Evolutionary conservation across 2,888 invertebrate genomes (phyloP).

Genomic region (Congeria kusceri): DNA sequence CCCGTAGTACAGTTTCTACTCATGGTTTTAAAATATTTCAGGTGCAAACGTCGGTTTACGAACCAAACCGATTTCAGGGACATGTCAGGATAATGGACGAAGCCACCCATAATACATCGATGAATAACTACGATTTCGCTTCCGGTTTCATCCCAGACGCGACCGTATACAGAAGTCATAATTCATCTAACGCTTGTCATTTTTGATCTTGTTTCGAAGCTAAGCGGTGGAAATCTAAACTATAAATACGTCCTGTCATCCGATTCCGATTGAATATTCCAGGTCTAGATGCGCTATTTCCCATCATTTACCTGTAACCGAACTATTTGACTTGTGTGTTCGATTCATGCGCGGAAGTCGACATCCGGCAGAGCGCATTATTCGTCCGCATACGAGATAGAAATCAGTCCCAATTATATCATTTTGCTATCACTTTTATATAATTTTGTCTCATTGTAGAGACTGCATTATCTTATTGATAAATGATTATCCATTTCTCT

Average conservation of each 20-base stretch:
- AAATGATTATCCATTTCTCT: conserved; percentile 45
- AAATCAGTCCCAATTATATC: conserved; percentile 59
- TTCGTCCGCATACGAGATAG: conserved; percentile 58
- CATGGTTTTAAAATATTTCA: not conserved
- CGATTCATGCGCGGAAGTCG: conserved; percentile 59
- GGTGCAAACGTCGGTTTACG: too few species aligned
- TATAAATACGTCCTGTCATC: conserved; percentile 49
- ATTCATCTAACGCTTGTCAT: conserved; percentile 60
- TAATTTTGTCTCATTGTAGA: conserved; percentile 57
- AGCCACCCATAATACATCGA: conserved; percentile 20
- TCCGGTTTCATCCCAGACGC: conserved; percentile 29
- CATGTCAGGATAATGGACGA: not conserved
- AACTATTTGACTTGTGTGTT: conserved; percentile 60
- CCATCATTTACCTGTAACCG: conserved; percentile 59
- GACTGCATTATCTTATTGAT: conserved; percentile 63
- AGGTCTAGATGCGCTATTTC: conserved; percentile 57
- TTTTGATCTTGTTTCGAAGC: conserved; percentile 45
- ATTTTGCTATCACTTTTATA: conserved; percentile 63
- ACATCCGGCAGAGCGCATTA: conserved; percentile 62
- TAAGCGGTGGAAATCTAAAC: conserved; percentile 40
- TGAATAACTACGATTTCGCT: conserved; percentile 25
- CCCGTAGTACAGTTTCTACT: not conserved
- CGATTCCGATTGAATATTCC: conserved; percentile 47
- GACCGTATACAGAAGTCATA: conserved; percentile 30
- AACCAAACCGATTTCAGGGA: too few species aligned